phyloP scores from a whole-genome alignment of 2,888 invertebrate genomes.

The Aphodius sticticus region DNA sequence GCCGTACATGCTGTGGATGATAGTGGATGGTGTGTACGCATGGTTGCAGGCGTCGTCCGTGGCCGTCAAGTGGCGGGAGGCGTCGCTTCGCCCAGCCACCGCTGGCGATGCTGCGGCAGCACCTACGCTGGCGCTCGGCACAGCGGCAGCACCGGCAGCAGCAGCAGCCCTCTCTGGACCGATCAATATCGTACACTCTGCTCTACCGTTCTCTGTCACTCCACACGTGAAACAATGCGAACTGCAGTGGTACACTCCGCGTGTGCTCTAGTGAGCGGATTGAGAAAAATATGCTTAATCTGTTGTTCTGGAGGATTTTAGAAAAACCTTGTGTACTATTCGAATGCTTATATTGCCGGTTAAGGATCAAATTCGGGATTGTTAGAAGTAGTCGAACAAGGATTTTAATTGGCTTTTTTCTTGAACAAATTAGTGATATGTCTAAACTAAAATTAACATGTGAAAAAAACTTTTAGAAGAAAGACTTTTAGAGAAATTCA shows the following conservation, averaged over 20 bases:
- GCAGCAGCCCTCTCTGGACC: conserved; percentile 9
- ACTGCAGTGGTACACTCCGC: conserved; percentile 20
- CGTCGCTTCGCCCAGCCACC: conserved; percentile 10
- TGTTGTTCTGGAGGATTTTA: neutral
- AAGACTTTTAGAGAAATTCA: too few species aligned
- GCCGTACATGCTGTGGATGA: neutral
- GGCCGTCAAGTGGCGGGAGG: neutral
- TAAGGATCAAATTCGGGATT: too few species aligned
- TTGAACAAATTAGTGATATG: too few species aligned
- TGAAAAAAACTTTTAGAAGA: too few species aligned
- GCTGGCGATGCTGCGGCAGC: conserved; percentile 25
- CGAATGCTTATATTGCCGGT: too few species aligned
- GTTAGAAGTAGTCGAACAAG: too few species aligned
- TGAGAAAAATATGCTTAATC: neutral
- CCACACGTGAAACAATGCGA: conserved; percentile 25
- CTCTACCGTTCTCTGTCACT: neutral
- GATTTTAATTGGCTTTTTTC: too few species aligned
- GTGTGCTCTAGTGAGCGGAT: neutral
- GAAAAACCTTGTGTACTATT: too few species aligned
- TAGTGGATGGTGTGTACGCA: neutral
- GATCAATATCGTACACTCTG: conserved; percentile 24
- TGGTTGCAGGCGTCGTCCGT: neutral
- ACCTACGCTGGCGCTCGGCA: conserved; percentile 12
- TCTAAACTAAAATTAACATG: too few species aligned
- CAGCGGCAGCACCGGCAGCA: conserved; percentile 11